phyloP scores from a whole-genome alignment of 2,888 invertebrate genomes.

The Crematogaster levior region DNA sequence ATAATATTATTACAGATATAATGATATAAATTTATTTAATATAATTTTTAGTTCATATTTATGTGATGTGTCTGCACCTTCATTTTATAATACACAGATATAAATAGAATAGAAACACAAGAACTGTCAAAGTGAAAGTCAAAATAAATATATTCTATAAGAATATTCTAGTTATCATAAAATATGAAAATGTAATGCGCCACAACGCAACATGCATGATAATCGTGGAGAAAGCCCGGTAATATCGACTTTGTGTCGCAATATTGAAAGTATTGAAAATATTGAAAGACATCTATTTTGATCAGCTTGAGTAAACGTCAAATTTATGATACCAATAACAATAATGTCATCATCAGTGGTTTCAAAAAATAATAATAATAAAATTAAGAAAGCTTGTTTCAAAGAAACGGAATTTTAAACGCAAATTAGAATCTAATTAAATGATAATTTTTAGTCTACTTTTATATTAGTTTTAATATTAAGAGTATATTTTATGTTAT shows the following conservation, averaged over 20 bases:
- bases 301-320: slow-evolving; percentile 42
- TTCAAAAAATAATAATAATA: slow-evolving; percentile 7
- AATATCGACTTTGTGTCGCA: slow-evolving; percentile 50
- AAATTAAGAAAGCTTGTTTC: background rate
- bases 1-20: background rate
- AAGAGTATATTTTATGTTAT: slow-evolving; percentile 5
- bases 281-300: slow-evolving; percentile 39
- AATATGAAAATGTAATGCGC: slow-evolving; percentile 38
- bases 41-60: background rate
- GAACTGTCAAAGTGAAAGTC: slow-evolving; percentile 12
- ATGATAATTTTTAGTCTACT: background rate
- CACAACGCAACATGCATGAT: slow-evolving; percentile 32
- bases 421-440: background rate
- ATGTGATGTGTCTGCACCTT: too few species aligned
- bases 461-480: background rate
- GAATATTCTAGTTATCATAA: slow-evolving; percentile 46
- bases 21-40: background rate
- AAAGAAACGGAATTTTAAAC: too few species aligned
- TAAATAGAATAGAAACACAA: slow-evolving; percentile 4
- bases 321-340: slow-evolving; percentile 31
- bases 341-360: background rate
- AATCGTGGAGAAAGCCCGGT: slow-evolving; percentile 41
- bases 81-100: background rate
- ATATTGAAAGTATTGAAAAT: slow-evolving; percentile 45
- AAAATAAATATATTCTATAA: slow-evolving; percentile 30